Percentiles rank a stretch among this genome's conserved stretches.
These are phyloP conservation scores for Coelopa pilipes DNA, from an alignment of 2,888 invertebrate genomes.

Conservation along the genomic window DNA sequence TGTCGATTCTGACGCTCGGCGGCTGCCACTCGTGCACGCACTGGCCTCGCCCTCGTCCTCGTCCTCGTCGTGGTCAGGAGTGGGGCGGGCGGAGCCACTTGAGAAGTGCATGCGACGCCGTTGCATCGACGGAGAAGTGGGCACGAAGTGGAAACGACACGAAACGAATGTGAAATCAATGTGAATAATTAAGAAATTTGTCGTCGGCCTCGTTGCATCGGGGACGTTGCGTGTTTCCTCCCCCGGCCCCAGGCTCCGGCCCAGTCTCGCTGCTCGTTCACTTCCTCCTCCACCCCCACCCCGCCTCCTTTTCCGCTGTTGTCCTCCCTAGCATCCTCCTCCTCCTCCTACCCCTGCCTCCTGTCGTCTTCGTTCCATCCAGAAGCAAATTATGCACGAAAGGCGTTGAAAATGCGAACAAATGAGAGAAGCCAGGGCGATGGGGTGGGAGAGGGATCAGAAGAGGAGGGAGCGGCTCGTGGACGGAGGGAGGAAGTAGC, in stretches of 20 bases:
- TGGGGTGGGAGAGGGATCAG: too few species aligned
- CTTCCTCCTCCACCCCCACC: too few species aligned
- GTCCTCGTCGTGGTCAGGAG: not conserved
- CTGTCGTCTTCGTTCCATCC: not conserved
- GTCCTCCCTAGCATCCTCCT: too few species aligned
- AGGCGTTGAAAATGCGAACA: constrained; percentile 27
- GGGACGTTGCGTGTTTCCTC: not conserved
- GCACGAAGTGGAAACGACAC: too few species aligned
- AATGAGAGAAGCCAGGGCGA: not conserved
- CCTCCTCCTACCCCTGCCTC: too few species aligned
- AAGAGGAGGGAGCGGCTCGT: too few species aligned
- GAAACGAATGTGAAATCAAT: constrained; percentile 17
- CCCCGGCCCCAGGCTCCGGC: too few species aligned
- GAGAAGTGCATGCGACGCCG: constrained; percentile 12
- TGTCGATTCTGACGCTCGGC: too few species aligned
- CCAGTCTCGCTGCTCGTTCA: too few species aligned
- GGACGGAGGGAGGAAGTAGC: too few species aligned
- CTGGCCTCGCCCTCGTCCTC: not conserved
- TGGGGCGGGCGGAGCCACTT: constrained; percentile 18
- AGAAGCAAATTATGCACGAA: constrained; percentile 6
- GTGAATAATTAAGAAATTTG: constrained; percentile 49
- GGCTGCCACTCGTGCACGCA: too few species aligned
- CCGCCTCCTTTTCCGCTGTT: too few species aligned
- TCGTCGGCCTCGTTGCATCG: constrained; percentile 32
- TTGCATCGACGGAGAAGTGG: not conserved